Percentiles rank a stretch among this genome's conserved stretches.
These are phyloP conservation scores for Murina feae DNA, from an alignment of 2,113 vertebrate species.

Conservation along the genomic window DNA sequence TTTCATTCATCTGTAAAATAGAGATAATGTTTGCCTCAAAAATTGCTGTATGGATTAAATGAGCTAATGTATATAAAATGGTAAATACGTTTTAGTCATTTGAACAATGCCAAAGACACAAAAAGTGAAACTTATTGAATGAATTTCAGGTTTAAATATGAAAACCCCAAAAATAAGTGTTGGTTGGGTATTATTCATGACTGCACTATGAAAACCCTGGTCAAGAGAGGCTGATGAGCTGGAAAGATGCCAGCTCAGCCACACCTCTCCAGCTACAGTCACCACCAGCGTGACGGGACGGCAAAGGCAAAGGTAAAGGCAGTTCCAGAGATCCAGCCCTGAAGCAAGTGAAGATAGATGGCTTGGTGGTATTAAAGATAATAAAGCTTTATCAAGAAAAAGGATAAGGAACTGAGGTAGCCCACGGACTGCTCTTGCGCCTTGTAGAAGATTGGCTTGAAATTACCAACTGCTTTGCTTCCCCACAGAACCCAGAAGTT, in stretches of 20 bases:
- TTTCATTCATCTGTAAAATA: not conserved
- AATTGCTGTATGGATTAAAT: not conserved
- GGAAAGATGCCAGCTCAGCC: not conserved
- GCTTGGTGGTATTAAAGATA: slow-evolving; percentile 94
- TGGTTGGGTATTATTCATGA: not conserved
- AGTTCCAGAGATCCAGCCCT: not conserved
- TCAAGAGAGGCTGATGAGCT: not conserved
- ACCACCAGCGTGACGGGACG: not conserved
- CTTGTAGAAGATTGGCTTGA: slow-evolving; percentile 95
- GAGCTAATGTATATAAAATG: not conserved
- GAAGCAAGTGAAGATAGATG: not conserved
- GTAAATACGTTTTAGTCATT: not conserved
- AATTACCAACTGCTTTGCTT: slow-evolving; percentile 98
- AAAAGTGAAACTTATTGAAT: not conserved
- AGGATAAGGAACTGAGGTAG: slow-evolving; percentile 95
- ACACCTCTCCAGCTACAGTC: not conserved
- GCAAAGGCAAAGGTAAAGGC: not conserved
- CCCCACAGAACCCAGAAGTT: slow-evolving; percentile 96
- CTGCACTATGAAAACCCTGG: not conserved
- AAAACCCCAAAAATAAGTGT: not conserved
- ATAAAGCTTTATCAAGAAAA: slow-evolving; percentile 99
- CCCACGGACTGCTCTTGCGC: slow-evolving; percentile 94
- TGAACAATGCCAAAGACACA: not conserved
- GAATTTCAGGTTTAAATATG: not conserved
- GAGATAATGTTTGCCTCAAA: not conserved